phyloP scores from a whole-genome alignment of 2,888 invertebrate species.

The Ctena decussata region DNA sequence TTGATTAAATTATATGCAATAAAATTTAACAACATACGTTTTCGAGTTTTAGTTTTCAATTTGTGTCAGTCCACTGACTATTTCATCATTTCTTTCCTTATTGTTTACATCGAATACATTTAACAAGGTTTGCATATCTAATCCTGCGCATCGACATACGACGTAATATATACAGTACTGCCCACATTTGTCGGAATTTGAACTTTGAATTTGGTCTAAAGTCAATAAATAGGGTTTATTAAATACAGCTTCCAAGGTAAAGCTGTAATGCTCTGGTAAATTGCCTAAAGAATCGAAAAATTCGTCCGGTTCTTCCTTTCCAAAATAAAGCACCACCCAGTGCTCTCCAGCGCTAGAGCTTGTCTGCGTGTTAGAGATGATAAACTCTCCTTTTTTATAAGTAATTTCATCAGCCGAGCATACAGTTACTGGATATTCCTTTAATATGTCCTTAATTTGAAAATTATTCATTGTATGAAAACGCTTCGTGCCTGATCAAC shows the following conservation, averaged over 20 bases:
- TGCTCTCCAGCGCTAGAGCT: slow-evolving; percentile 13
- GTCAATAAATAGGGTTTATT: slow-evolving; percentile 1
- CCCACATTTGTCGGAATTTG: slow-evolving; percentile 22
- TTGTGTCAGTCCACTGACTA: no score
- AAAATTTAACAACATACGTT: no score
- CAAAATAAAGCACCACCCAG: slow-evolving; percentile 41
- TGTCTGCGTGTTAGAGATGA: slow-evolving; percentile 21
- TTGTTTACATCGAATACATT: slow-evolving; percentile 1
- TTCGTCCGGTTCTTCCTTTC: slow-evolving; percentile 21
- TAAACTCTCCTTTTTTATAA: not conserved
- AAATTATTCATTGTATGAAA: slow-evolving; percentile 13
- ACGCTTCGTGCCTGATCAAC: slow-evolving; percentile 5
- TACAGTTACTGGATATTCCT: slow-evolving; percentile 12
- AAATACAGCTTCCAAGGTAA: slow-evolving; percentile 2
- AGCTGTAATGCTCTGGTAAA: not conserved
- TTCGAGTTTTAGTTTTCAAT: no score
- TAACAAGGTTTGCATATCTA: not conserved
- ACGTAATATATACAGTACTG: slow-evolving; percentile 20
- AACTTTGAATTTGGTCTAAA: slow-evolving; percentile 13
- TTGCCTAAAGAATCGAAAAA: slow-evolving; percentile 42
- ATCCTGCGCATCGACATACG: not conserved
- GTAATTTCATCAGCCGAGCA: slow-evolving; percentile 27
- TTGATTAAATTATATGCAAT: no score
- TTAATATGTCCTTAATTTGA: not conserved
- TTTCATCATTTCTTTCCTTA: not conserved